Conservation (phyloP, 2,113 vertebrate species). For the Embiotoca jacksoni region DNA sequence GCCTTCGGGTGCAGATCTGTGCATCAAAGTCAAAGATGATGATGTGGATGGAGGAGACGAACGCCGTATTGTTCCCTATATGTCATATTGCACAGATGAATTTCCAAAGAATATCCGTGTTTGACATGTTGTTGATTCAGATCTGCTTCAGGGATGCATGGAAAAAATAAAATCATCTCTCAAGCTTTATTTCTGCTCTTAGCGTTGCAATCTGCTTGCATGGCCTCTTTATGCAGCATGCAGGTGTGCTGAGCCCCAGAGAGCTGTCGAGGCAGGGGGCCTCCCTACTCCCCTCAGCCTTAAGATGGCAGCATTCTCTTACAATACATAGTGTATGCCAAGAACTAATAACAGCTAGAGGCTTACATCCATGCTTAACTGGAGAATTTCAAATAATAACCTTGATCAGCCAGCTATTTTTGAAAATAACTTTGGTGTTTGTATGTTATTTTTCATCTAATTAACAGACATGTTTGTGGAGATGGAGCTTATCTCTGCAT, state of each 20-base stretch:
- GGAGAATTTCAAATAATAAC: slow-evolving; percentile 24
- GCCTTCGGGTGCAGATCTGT: slow-evolving; percentile 24
- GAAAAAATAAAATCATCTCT: neutral
- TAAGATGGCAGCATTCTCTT: slow-evolving; percentile 78
- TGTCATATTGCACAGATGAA: neutral
- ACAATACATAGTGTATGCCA: neutral
- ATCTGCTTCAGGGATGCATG: slow-evolving; percentile 6
- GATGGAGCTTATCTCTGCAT: slow-evolving; percentile 20
- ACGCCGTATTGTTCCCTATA: neutral
- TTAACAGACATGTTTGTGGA: slow-evolving; percentile 5
- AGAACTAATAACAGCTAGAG: slow-evolving; percentile 28
- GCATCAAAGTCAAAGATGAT: slow-evolving; percentile 32
- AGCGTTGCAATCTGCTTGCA: slow-evolving; percentile 6
- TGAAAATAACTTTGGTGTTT: slow-evolving; percentile 11
- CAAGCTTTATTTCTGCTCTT: slow-evolving; percentile 15
- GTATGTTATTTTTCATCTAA: slow-evolving; percentile 15
- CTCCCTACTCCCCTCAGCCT: slow-evolving; percentile 62
- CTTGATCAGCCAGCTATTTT: slow-evolving; percentile 6
- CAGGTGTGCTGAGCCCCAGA: slow-evolving; percentile 45
- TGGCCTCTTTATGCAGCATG: slow-evolving; percentile 43
- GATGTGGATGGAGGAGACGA: neutral
- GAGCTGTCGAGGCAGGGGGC: slow-evolving; percentile 16
- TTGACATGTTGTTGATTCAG: neutral
- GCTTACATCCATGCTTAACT: slow-evolving; percentile 25
- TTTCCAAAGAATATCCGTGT: too few relatives aligned